Evolutionary conservation across 2,888 invertebrate species (phyloP), one percentile per base, ranked within the genome.

Genomic region (Acleris emargana): DNA sequence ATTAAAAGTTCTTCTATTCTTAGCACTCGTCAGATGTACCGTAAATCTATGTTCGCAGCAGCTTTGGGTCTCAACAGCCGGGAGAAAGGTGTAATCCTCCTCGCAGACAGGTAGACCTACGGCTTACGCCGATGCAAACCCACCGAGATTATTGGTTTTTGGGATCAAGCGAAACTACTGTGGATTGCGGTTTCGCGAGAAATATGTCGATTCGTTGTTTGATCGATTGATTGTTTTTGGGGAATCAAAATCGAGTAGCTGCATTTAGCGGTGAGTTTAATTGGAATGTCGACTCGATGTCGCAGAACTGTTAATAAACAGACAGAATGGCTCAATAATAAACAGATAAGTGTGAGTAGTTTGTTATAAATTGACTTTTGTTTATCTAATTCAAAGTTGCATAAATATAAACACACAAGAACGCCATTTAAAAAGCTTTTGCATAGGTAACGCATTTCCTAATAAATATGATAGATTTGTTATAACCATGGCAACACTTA

Each of bases 81-180:
- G 42, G 64, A 64, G 54, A 13, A 54, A 54, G 64, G 63, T 57
- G 57, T 66, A 61, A 61, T 66, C 66, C 61, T 20, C 32, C 59
- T 25, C 16, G 17, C 28, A 59, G 54, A 64, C 59, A 64, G 64
- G 64, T 55, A 50, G 64, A 54, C 64, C 53, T 43, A 28, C 49
- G 64, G 64, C 64, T 64, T 55, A 64, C 59, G 49, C 53, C 64
- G 59, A 59, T 59, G 64, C 59, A 64, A 64, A 60, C 59, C 59
- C 43, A 18, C 49, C 49, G 59, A 64, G 64, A 64, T 60, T 64
- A 64, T 64, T 64, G 64, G 64, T 64, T 64, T 64, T 64, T 60
- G 54, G 59, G 59, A 64, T 64, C 64, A 64, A 60, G 54, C 17
- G 54, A 64, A 64, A 55, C 64, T 64, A 64, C 64, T 60, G 17